A percentile compares a stretch with the other conserved stretches of the same genome.
Conservation (phyloP, 2,888 invertebrate genomes). For the Baccha elongata region DNA sequence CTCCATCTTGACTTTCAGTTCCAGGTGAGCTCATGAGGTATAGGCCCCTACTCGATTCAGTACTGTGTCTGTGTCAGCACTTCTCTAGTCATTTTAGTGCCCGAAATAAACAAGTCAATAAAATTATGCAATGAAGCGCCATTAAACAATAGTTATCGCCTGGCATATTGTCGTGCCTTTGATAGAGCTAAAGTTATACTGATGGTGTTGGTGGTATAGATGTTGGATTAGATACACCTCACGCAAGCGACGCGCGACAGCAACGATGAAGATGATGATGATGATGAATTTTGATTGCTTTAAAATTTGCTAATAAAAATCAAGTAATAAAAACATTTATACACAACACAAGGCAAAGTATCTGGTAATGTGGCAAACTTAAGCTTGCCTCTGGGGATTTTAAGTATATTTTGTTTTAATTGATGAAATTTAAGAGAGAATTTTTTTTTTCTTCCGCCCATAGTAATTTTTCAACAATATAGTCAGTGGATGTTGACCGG, state of each 20-base stretch:
- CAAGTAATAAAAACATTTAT: slow-evolving; percentile 57
- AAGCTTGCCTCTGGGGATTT: not conserved
- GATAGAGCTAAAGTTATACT: slow-evolving; percentile 12
- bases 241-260: slow-evolving; percentile 1
- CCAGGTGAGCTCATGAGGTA: not conserved
- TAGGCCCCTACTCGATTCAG: slow-evolving; percentile 40
- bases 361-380: slow-evolving; percentile 34
- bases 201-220: not conserved
- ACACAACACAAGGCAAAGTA: slow-evolving; percentile 18
- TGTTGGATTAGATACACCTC: slow-evolving; percentile 24
- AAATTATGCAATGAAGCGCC: slow-evolving; percentile 67
- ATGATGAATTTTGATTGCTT: slow-evolving; percentile 72
- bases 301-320: slow-evolving; percentile 69
- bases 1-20: slow-evolving; percentile 21
- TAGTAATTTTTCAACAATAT: too few relatives aligned
- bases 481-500: slow-evolving; percentile 41
- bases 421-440: not conserved
- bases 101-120: slow-evolving; percentile 63
- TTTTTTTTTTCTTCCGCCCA: slow-evolving; percentile 3
- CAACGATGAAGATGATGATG: slow-evolving; percentile 46
- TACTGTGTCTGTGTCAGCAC: slow-evolving; percentile 9
- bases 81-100: slow-evolving; percentile 27
- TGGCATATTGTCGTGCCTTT: slow-evolving; percentile 51
- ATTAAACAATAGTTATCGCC: slow-evolving; percentile 65
- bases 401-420: not conserved